phyloP scores from a whole-genome alignment of 2,113 vertebrate genomes.

The Oncorhynchus kisutch region DNA sequence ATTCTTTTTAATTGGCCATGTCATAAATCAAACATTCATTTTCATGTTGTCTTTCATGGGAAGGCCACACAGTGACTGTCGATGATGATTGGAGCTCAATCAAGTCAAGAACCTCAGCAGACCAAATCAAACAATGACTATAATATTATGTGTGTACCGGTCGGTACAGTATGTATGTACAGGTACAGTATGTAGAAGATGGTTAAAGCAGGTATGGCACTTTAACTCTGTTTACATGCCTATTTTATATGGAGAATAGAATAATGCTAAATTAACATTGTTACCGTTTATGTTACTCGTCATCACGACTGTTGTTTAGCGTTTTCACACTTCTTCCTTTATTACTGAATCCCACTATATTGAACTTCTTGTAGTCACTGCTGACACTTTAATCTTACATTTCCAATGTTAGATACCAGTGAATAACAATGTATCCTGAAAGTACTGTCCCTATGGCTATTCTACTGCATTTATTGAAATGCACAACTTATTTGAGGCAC shows the following conservation, averaged over 20 bases:
- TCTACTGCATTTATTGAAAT: conserved; percentile 39
- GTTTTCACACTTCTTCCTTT: not conserved
- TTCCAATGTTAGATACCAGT: not conserved
- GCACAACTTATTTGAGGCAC: conserved; percentile 10
- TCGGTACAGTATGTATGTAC: not conserved
- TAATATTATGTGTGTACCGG: not conserved
- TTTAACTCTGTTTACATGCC: no score
- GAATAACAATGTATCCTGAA: not conserved
- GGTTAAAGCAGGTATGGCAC: no score
- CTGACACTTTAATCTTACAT: not conserved
- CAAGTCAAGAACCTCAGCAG: conserved; percentile 12
- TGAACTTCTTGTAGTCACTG: not conserved
- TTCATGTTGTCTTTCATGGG: conserved; percentile 38
- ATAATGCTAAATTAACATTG: not conserved
- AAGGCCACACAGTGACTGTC: conserved; percentile 29
- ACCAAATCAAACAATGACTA: not conserved
- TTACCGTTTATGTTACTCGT: no score
- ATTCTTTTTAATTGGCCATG: conserved; percentile 71
- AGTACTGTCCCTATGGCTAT: not conserved
- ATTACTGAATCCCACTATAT: no score
- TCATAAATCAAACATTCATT: conserved; percentile 58
- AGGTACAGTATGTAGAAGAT: no score
- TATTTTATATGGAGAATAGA: not conserved
- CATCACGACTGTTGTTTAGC: no score
- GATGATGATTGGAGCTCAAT: not conserved